These are phyloP conservation scores for Theretra japonica DNA, from an alignment of 2,888 invertebrate genomes.

Conservation along the genomic window DNA sequence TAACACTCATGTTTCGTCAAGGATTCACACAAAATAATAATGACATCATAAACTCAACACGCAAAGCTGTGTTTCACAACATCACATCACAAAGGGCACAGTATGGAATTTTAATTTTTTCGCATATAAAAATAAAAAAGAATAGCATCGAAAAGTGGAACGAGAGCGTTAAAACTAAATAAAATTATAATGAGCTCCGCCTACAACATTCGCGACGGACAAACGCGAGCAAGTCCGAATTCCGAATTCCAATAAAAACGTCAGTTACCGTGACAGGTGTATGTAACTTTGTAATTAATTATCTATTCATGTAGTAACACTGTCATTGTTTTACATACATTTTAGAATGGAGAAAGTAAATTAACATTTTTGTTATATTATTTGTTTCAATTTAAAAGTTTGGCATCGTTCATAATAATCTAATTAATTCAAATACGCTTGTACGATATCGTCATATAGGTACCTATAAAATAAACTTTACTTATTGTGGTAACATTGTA, in stretches of 20 bases:
- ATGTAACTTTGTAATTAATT: conserved; percentile 16
- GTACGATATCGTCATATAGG: neutral
- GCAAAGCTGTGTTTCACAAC: conserved; percentile 58
- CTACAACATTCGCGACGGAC: conserved; percentile 72
- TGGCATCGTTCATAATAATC: neutral
- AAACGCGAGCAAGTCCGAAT: conserved; percentile 52
- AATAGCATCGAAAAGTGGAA: conserved; percentile 78
- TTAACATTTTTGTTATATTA: neutral
- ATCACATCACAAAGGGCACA: conserved; percentile 59
- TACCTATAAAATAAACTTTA: neutral
- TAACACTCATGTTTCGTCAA: conserved; percentile 81
- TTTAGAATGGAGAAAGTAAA: neutral
- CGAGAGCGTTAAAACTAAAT: conserved; percentile 73
- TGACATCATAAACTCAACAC: conserved; percentile 77
- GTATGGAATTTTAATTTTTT: conserved; percentile 40
- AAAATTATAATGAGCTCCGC: conserved; percentile 66
- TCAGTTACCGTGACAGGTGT: conserved; percentile 26
- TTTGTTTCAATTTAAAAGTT: neutral
- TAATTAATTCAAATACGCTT: neutral
- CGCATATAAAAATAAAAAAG: conserved; percentile 61
- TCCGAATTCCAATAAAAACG: conserved; percentile 37
- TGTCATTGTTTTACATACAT: neutral
- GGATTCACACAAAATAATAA: conserved; percentile 67
- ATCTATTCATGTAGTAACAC: conserved; percentile 21
- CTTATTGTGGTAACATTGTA: neutral